These are phyloP conservation scores for Eulemur macaco DNA, from an alignment of 2,113 vertebrate species.

Conservation along the genomic window DNA sequence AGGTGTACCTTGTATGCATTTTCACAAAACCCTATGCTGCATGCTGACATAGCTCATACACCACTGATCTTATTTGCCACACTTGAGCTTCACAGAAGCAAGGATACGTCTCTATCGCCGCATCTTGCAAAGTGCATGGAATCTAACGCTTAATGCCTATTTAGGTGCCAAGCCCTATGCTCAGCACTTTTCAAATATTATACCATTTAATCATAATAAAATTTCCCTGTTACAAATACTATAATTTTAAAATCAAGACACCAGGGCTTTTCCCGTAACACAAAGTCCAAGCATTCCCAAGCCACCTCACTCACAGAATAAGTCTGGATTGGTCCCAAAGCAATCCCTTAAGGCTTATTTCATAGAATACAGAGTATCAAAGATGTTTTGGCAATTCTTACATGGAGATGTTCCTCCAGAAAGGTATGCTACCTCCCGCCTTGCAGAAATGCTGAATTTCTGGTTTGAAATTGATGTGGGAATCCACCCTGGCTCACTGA, in stretches of 20 bases:
- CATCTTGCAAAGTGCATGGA: not conserved
- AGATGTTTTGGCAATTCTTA: not conserved
- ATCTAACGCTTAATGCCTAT: not conserved
- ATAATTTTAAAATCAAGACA: not conserved
- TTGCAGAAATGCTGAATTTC: not conserved
- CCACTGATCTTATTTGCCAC: not conserved
- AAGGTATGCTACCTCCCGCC: not conserved
- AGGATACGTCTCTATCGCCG: not conserved
- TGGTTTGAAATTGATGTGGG: not conserved
- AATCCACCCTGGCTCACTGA: not conserved
- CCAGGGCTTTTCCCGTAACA: not conserved
- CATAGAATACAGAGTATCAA: not conserved
- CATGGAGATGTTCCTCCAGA: not conserved
- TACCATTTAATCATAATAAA: not conserved
- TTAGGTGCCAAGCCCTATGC: not conserved
- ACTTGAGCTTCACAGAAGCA: not conserved
- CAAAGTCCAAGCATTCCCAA: not conserved
- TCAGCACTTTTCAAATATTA: not conserved
- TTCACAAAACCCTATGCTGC: not conserved
- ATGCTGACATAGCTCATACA: not conserved
- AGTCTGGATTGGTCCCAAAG: not conserved
- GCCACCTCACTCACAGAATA: not conserved
- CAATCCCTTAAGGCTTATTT: not conserved
- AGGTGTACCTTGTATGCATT: rapidly evolving
- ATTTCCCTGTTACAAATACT: not conserved